These are phyloP conservation scores for Bos indicus DNA, from an alignment of 2,113 vertebrate species.

Conservation along the genomic window DNA sequence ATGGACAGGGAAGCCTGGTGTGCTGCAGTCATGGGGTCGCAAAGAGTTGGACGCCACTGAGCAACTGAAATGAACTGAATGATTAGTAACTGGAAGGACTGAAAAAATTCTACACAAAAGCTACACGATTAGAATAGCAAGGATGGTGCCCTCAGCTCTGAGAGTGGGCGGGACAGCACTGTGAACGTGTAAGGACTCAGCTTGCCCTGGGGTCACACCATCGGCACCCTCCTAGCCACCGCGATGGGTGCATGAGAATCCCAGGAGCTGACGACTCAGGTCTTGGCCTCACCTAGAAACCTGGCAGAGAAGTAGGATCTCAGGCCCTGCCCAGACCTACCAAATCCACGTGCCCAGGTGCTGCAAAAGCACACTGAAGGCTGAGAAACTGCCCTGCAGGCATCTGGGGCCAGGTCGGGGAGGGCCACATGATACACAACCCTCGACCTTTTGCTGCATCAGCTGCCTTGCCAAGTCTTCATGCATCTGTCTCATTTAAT, in stretches of 20 bases:
- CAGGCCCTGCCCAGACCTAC: background rate
- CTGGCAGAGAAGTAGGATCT: background rate
- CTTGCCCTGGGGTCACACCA: background rate
- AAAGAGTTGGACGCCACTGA: background rate
- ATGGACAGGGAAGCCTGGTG: background rate
- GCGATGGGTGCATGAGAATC: background rate
- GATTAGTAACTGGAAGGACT: background rate
- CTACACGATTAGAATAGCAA: background rate
- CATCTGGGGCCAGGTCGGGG: background rate
- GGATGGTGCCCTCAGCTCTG: rapidly evolving
- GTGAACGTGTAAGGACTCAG: rapidly evolving
- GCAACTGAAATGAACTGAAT: background rate
- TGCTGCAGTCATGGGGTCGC: background rate
- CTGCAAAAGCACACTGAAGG: rapidly evolving
- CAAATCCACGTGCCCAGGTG: background rate
- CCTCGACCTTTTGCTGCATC: background rate
- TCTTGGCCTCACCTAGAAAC: background rate
- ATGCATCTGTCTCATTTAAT: background rate
- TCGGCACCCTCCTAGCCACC: background rate
- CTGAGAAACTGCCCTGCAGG: background rate
- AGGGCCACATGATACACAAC: background rate
- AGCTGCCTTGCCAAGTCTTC: background rate
- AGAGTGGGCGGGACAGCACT: rapidly evolving
- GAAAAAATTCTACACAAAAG: background rate
- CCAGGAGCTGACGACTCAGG: background rate